Percentiles rank a stretch among this genome's conserved stretches.
These are phyloP conservation scores for Dorcus parallelipipedus DNA, from an alignment of 2,888 invertebrate genomes.

Conservation along the genomic window DNA sequence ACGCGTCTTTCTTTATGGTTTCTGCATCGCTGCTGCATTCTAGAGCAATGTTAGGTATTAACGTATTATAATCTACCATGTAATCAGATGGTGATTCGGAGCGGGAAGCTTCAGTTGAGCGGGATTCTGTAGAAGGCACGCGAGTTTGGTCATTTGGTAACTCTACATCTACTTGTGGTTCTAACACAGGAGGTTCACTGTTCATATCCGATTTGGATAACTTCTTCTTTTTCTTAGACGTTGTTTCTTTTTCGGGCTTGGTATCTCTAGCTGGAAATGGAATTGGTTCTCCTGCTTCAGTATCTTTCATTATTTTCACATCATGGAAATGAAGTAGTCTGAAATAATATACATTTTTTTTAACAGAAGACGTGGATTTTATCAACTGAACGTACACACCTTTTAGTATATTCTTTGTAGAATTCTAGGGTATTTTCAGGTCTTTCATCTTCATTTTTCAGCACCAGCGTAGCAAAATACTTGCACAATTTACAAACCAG, in stretches of 20 bases:
- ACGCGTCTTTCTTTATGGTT: conserved; percentile 32
- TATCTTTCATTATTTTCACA: conserved; percentile 61
- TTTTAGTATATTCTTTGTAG: conserved; percentile 60
- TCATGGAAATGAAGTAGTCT: conserved; percentile 76
- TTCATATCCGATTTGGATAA: conserved; percentile 35
- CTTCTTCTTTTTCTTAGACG: conserved; percentile 41
- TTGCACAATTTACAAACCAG: conserved; percentile 81
- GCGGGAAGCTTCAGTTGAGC: conserved; percentile 28
- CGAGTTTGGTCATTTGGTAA: conserved; percentile 11
- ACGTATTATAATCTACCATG: conserved; percentile 45
- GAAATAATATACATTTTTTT: conserved; percentile 12
- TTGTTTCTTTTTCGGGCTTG: conserved; percentile 21
- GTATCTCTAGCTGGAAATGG: conserved; percentile 39
- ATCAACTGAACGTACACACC: conserved; percentile 47
- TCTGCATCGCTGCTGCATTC: conserved; percentile 42
- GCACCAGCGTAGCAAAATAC: conserved; percentile 70
- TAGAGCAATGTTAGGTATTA: conserved; percentile 46
- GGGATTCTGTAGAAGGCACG: conserved; percentile 36
- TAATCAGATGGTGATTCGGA: conserved; percentile 45
- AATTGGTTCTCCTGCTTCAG: conserved; percentile 52
- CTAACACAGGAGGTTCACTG: conserved; percentile 23
- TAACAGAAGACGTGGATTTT: not conserved
- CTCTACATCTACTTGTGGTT: conserved; percentile 22
- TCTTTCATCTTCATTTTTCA: conserved; percentile 58
- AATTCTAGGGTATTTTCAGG: conserved; percentile 53